A percentile compares a stretch with the other conserved stretches of the same genome.
These are phyloP conservation scores for Temnothorax unifasciatus DNA, from an alignment of 2,888 invertebrate genomes.

Conservation along the genomic window DNA sequence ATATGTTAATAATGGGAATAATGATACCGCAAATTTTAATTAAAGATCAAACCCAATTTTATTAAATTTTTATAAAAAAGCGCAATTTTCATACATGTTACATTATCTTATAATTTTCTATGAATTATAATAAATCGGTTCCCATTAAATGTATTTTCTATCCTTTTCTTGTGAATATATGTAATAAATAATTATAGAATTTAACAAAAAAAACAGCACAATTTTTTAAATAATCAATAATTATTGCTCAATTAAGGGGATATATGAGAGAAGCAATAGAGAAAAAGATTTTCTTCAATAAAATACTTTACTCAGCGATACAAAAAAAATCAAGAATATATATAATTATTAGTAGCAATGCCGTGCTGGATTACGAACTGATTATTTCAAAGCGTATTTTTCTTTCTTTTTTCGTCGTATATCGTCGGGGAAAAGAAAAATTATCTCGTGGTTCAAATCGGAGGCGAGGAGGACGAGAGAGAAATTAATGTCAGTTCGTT, in stretches of 20 bases:
- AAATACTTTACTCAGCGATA: background rate
- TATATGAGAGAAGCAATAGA: background rate
- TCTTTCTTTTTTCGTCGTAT: background rate
- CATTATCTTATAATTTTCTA: background rate
- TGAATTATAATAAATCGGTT: background rate
- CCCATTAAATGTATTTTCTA: background rate
- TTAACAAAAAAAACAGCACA: background rate
- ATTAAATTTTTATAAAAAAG: background rate
- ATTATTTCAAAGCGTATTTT: slow-evolving; percentile 22
- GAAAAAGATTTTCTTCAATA: background rate
- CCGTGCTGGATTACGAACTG: background rate
- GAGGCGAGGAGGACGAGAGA: slow-evolving; percentile 30
- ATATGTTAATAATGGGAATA: background rate
- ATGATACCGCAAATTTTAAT: background rate
- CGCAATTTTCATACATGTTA: background rate
- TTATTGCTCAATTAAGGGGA: slow-evolving; percentile 3
- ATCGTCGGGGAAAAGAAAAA: slow-evolving; percentile 2
- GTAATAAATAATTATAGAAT: slow-evolving; percentile 4
- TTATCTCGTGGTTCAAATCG: slow-evolving; percentile 31
- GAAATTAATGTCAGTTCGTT: slow-evolving; percentile 52
- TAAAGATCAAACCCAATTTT: background rate
- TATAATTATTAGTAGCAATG: slow-evolving; percentile 15
- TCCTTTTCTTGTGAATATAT: background rate
- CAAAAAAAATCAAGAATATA: background rate
- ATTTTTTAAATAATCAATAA: background rate